phyloP scores from a whole-genome alignment of 2,888 invertebrate genomes.

The Apeira syringaria region DNA sequence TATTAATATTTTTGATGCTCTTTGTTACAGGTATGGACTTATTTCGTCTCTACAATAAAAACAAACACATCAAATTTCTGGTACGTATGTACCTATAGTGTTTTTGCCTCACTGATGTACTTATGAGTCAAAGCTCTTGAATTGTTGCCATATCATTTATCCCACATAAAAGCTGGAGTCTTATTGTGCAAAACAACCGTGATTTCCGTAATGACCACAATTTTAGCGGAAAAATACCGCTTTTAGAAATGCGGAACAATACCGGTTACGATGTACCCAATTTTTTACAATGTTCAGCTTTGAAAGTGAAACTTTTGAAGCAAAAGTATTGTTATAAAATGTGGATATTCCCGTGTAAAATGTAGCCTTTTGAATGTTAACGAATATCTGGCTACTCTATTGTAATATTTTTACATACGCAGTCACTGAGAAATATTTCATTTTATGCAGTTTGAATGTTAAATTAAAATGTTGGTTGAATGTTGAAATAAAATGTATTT shows the following conservation, averaged over 20 bases:
- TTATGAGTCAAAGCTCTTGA: no score
- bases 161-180: constrained; percentile 1
- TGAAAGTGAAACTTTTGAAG: constrained; percentile 17
- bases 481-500: no score
- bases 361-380: constrained; percentile 8
- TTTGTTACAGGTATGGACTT: no score
- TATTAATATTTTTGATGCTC: no score
- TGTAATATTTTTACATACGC: no score
- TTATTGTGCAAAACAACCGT: constrained; percentile 12
- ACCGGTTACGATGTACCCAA: constrained; percentile 18
- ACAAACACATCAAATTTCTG: no score
- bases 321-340: constrained; percentile 13
- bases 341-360: constrained; percentile 11
- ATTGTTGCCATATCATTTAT: constrained; percentile 13
- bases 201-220: constrained; percentile 26
- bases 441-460: background rate
- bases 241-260: constrained; percentile 21
- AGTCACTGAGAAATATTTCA: constrained; percentile 4
- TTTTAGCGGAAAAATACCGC: constrained; percentile 25
- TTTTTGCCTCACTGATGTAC: no score
- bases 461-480: no score
- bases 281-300: constrained; percentile 13
- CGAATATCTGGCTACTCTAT: constrained; percentile 4
- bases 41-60: no score
- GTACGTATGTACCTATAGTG: no score